Evolutionary conservation across 2,888 invertebrate species (phyloP).

Genomic region (Reticulitermes lucifugus): DNA sequence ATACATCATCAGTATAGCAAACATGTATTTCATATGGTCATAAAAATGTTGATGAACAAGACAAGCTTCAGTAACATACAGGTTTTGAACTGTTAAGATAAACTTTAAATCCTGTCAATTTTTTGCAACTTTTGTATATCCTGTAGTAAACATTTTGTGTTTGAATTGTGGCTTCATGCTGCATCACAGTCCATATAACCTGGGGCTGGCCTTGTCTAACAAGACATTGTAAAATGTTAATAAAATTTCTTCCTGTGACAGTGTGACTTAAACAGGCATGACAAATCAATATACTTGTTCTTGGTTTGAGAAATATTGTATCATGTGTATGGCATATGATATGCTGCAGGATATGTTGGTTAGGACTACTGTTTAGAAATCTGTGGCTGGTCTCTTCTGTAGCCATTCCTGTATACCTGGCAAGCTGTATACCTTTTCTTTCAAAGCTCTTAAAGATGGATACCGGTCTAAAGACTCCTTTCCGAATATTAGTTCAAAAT

Average conservation of each 20-base stretch:
- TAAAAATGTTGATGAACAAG: too few species aligned
- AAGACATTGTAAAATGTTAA: background rate
- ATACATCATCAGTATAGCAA: too few species aligned
- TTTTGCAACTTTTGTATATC: background rate
- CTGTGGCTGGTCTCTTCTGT: constrained; percentile 68
- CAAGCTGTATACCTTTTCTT: constrained; percentile 67
- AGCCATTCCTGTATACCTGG: constrained; percentile 70
- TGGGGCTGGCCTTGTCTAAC: background rate
- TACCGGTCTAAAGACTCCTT: constrained; percentile 66
- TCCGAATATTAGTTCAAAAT: constrained; percentile 68
- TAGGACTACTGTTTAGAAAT: constrained; percentile 61
- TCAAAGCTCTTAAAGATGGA: constrained; percentile 67
- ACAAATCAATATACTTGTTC: background rate
- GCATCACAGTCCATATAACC: background rate
- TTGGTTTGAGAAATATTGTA: background rate
- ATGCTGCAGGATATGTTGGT: background rate
- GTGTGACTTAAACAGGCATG: background rate
- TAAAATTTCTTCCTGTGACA: background rate
- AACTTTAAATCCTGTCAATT: background rate
- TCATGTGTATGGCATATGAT: background rate
- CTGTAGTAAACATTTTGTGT: background rate
- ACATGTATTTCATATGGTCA: too few species aligned
- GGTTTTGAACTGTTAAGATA: background rate
- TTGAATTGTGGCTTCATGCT: background rate
- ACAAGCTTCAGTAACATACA: too few species aligned